phyloP scores from a whole-genome alignment of 2,113 vertebrate genomes.

The Anser brachyrhynchus region DNA sequence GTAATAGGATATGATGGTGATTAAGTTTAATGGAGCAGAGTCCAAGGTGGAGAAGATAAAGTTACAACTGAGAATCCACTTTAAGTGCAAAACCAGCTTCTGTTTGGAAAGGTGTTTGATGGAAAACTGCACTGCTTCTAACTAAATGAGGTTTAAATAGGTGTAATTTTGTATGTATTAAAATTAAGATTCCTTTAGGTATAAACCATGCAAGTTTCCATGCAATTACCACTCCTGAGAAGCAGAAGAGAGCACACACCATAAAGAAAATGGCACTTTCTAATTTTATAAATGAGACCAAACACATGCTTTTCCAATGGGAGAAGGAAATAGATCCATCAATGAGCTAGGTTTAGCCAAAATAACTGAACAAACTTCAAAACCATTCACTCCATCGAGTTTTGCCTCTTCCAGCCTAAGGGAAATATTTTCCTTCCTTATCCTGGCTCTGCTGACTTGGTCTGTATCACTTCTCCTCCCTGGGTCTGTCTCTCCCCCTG shows the following conservation, averaged over 20 bases:
- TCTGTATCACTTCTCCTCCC: not conserved
- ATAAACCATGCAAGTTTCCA: constrained; percentile 15
- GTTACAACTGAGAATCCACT: constrained; percentile 56
- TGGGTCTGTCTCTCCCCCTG: not conserved
- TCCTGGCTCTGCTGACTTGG: not conserved
- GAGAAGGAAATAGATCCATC: constrained; percentile 13
- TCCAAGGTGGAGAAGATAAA: constrained; percentile 59
- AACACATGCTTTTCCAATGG: not conserved
- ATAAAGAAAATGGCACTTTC: not conserved
- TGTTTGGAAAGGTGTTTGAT: constrained; percentile 36
- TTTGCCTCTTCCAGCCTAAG: not conserved
- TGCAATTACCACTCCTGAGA: constrained; percentile 3
- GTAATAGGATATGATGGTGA: constrained; percentile 62
- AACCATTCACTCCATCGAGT: not conserved
- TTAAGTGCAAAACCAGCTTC: constrained; percentile 49
- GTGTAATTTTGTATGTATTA: constrained; percentile 48
- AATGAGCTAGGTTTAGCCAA: not conserved
- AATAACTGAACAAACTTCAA: not conserved
- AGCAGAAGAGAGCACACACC: not conserved
- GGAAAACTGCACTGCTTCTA: constrained; percentile 44
- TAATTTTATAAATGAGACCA: not conserved
- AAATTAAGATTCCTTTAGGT: constrained; percentile 59
- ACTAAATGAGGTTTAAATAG: constrained; percentile 63
- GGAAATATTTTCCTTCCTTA: not conserved
- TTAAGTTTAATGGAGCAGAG: constrained; percentile 69